A percentile compares a stretch with the other conserved stretches of the same genome.
Conservation (phyloP, 2,797 vertebrate genomes). For the Melanotaenia maccullochi region DNA sequence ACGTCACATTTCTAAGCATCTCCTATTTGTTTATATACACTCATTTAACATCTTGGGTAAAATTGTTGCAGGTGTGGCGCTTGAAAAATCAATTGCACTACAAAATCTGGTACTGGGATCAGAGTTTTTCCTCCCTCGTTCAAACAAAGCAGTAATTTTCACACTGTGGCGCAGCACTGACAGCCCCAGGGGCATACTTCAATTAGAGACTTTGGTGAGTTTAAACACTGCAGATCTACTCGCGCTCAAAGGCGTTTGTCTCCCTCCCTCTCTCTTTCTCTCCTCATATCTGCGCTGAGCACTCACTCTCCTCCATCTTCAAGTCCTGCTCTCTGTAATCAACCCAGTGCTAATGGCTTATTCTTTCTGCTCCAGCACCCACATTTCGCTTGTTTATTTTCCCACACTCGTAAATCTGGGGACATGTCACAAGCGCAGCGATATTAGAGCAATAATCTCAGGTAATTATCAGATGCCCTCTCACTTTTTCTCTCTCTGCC, state of each 20-base stretch:
- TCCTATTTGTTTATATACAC: conserved; percentile 34
- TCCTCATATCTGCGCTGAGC: conserved; percentile 68
- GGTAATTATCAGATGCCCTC: conserved; percentile 94
- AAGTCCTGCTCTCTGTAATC: conserved; percentile 92
- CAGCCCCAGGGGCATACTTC: conserved; percentile 82
- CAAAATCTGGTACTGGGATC: conserved; percentile 55
- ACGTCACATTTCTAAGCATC: conserved; percentile 31
- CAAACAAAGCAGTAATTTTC: conserved; percentile 77
- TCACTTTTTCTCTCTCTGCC: conserved; percentile 73
- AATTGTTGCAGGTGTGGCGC: conserved; percentile 57
- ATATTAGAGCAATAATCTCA: conserved; percentile 99
- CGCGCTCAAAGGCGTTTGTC: conserved; percentile 73
- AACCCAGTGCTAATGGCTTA: conserved; percentile 98
- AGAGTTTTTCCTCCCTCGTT: conserved; percentile 70
- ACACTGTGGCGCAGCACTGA: conserved; percentile 68
- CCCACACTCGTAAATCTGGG: conserved; percentile 95
- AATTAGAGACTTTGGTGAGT: conserved; percentile 84
- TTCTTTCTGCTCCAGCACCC: conserved; percentile 99
- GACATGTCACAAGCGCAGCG: conserved; percentile 93
- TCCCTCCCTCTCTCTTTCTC: conserved; percentile 43
- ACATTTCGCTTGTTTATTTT: conserved; percentile 99
- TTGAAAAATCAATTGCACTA: conserved; percentile 62
- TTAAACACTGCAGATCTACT: conserved; percentile 83
- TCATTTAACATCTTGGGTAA: conserved; percentile 44
- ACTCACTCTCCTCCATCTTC: conserved; percentile 85